Evolutionary conservation across 2,888 invertebrate genomes (phyloP), one percentile per base, ranked within the genome.

Genomic region (Drosophila anomalata): DNA sequence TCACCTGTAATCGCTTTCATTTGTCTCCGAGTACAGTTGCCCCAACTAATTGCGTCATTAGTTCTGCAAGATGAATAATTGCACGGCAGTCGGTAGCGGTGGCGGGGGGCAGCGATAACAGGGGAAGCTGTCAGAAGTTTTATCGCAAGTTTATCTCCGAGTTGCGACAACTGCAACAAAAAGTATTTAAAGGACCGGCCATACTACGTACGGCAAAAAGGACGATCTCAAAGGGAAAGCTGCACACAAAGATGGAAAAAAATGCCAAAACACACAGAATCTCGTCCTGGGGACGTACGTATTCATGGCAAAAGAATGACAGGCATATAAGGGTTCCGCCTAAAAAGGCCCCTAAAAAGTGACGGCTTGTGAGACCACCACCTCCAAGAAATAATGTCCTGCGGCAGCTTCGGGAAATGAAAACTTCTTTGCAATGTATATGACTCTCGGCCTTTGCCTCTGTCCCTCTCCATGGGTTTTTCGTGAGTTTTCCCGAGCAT

Each of bases 381-480:
- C 47, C 66, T 47, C 53, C 62, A 78, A 66, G 81, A 72, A 77
- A 88, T 79, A 88, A 83, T 83, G 83, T 82, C 83, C 88, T 75
- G 76, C 72, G 88, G 83, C 83, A 66, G 63, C 75, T 41, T 48
- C 62, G 87, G 79, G 77, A 88, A 83, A 88, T 86, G 83, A 83
- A 83, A 83, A 86, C 77, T 79, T 88, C 79, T 83, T 88, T 83
- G 88, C 77, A 82, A 78, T 72, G 78, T 76, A 76, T 56, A 67
- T 59, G 59, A 72, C 67, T 65, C 63, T 70, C 73, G 70, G 63
- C 73, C 70, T 70, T 70, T 26, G n/a, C 36, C 17, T 7, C 53
- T 29, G 14, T 14, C 33, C 36, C 41, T 11, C 14, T 7, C 20
- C 9, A 22, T 22, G 36, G 14, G 47, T 57, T 42, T 50, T 33